Conservation (phyloP, 2,888 invertebrate species). For the Galerucella nymphaeae region DNA sequence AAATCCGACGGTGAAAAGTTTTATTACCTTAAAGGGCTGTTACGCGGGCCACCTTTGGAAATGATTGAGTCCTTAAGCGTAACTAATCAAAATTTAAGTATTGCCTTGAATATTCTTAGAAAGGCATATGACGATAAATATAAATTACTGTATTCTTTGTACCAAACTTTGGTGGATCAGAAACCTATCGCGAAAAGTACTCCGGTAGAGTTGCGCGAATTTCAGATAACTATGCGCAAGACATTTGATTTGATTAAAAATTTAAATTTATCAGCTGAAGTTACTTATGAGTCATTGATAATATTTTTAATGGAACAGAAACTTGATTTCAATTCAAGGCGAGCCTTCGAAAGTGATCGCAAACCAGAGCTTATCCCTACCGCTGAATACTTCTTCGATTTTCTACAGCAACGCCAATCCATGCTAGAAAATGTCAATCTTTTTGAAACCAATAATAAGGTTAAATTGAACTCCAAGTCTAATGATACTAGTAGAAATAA, state of each 20-base stretch:
- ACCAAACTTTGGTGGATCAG: not conserved
- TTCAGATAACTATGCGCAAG: too few species aligned
- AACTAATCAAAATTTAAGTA: not conserved
- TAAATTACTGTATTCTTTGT: not conserved
- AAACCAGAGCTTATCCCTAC: too few species aligned
- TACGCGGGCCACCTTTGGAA: not conserved
- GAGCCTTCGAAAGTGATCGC: too few species aligned
- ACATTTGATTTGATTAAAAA: not conserved
- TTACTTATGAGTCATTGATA: too few species aligned
- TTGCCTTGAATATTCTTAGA: not conserved
- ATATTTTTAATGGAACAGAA: too few species aligned
- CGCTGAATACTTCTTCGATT: not conserved
- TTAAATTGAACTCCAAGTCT: not conserved
- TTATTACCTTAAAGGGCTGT: not conserved
- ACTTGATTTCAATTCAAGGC: too few species aligned
- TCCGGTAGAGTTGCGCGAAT: not conserved
- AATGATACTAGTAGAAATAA: not conserved
- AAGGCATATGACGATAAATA: not conserved
- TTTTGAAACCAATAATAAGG: not conserved
- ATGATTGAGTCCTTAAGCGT: constrained; percentile 2
- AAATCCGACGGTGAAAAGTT: too few species aligned
- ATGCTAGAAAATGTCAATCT: not conserved
- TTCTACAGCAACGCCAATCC: not conserved
- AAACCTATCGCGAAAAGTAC: not conserved
- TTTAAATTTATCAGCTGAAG: too few species aligned